These are phyloP conservation scores for Metacarcinus magister DNA, from an alignment of 2,888 invertebrate species.

Conservation along the genomic window DNA sequence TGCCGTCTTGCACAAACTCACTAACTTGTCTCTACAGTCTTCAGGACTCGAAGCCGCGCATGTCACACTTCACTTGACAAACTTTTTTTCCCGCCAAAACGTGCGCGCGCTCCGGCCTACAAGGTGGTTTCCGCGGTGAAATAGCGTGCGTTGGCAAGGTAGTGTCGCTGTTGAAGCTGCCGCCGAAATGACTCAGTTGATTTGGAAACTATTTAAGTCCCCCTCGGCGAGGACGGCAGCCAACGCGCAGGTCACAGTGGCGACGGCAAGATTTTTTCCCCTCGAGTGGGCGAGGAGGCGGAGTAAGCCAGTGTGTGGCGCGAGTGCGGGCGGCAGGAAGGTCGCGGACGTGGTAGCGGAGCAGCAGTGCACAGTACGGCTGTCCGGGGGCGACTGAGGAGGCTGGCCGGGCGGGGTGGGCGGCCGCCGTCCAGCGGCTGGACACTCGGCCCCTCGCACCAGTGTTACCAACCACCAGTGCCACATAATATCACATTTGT, in stretches of 20 bases:
- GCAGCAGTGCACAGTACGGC: slow-evolving; percentile 69
- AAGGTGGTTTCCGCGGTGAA: slow-evolving; percentile 66
- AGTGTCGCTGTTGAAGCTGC: slow-evolving; percentile 74
- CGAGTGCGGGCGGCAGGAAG: slow-evolving; percentile 73
- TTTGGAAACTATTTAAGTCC: slow-evolving; percentile 80
- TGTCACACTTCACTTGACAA: slow-evolving; percentile 79
- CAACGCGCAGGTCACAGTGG: slow-evolving; percentile 75
- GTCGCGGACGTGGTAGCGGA: slow-evolving; percentile 66
- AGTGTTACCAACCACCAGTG: slow-evolving; percentile 79
- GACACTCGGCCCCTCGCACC: slow-evolving; percentile 65
- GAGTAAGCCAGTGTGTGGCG: slow-evolving; percentile 75
- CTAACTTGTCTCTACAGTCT: slow-evolving; percentile 76
- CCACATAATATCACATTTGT: slow-evolving; percentile 70
- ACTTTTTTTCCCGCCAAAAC: slow-evolving; percentile 81
- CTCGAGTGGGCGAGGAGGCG: slow-evolving; percentile 73
- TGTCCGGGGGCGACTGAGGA: slow-evolving; percentile 78
- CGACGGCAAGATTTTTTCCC: slow-evolving; percentile 77
- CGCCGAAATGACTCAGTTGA: slow-evolving; percentile 77
- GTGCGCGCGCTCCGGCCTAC: slow-evolving; percentile 77
- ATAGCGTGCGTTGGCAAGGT: slow-evolving; percentile 67
- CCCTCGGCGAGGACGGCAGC: slow-evolving; percentile 66
- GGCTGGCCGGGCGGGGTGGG: slow-evolving; percentile 72
- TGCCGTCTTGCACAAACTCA: slow-evolving; percentile 78
- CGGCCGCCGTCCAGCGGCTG: slow-evolving; percentile 73
- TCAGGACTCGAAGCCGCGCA: slow-evolving; percentile 72